Percentiles rank a stretch among this genome's conserved stretches.
Conservation (phyloP, 2,113 vertebrate genomes). For the Pimephales promelas region DNA sequence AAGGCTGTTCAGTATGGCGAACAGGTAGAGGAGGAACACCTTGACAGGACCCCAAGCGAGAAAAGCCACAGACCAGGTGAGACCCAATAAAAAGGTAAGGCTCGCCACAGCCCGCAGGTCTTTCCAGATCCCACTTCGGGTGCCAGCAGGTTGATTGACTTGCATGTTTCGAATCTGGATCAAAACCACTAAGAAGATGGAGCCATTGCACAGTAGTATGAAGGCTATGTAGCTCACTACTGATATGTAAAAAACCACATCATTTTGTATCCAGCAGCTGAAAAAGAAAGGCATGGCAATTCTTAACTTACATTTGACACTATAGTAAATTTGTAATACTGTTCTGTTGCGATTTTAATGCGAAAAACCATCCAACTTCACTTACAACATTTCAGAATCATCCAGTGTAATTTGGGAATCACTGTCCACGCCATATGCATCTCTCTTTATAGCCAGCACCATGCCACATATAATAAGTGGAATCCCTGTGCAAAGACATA, state of each 20-base stretch:
- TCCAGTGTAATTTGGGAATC: conserved; percentile 54
- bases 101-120: conserved; percentile 83
- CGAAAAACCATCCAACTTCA: not conserved
- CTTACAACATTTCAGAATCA: conserved; percentile 68
- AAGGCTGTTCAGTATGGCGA: conserved; percentile 85
- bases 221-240: conserved; percentile 83
- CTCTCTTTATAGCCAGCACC: conserved; percentile 76
- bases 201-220: conserved; percentile 80
- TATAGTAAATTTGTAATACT: not conserved
- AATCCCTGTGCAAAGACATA: conserved; percentile 73
- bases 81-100: conserved; percentile 84
- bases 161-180: conserved; percentile 82
- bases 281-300: not conserved
- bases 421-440: conserved; percentile 75
- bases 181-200: conserved; percentile 85
- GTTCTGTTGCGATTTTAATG: not conserved
- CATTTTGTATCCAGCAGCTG: conserved; percentile 89
- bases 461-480: conserved; percentile 79
- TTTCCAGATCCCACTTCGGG: conserved; percentile 67
- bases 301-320: not conserved
- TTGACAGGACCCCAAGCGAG: conserved; percentile 81
- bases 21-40: conserved; percentile 83
- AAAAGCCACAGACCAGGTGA: conserved; percentile 87
- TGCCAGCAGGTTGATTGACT: conserved; percentile 71
- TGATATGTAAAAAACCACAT: conserved; percentile 79